Evolutionary conservation across 2,888 invertebrate genomes (phyloP).

Genomic region (Pantelozetes paolii): DNA sequence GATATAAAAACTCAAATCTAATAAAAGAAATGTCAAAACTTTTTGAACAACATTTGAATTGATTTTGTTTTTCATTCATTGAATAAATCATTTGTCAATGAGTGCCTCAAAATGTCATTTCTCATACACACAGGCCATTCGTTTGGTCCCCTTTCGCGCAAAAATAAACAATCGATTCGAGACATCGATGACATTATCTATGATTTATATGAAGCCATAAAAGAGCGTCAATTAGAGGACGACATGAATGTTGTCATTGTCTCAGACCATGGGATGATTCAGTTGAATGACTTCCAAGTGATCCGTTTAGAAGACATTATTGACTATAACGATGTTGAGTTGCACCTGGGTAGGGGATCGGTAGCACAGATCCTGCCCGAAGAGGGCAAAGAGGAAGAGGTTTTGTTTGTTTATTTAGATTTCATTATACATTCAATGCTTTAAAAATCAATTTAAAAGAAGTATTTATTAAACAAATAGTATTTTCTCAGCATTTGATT

Average conservation of each 20-base stretch:
- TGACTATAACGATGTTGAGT: conserved; percentile 45
- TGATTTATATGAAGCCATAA: conserved; percentile 49
- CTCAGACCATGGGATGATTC: conserved; percentile 54
- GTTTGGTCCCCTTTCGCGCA: conserved; percentile 51
- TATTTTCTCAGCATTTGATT: no score
- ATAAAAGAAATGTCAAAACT: no score
- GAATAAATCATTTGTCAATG: no score
- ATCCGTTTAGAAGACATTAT: conserved; percentile 44
- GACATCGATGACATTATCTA: conserved; percentile 50
- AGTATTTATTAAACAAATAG: background rate
- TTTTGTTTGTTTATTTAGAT: conserved; percentile 28
- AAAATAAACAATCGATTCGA: conserved; percentile 49
- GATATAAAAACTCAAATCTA: no score
- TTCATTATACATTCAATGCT: background rate
- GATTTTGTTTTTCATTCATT: no score
- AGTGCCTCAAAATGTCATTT: no score
- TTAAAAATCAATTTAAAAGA: background rate
- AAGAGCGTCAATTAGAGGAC: conserved; percentile 48
- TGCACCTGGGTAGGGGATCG: conserved; percentile 45
- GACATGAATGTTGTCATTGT: conserved; percentile 51
- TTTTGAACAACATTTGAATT: no score
- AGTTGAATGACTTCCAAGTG: conserved; percentile 49
- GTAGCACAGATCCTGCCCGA: conserved; percentile 45
- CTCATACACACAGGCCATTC: conserved; percentile 52
- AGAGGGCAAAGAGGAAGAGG: conserved; percentile 45